These are phyloP conservation scores for Copidosoma aretas DNA, from an alignment of 2,888 invertebrate genomes.

Conservation along the genomic window DNA sequence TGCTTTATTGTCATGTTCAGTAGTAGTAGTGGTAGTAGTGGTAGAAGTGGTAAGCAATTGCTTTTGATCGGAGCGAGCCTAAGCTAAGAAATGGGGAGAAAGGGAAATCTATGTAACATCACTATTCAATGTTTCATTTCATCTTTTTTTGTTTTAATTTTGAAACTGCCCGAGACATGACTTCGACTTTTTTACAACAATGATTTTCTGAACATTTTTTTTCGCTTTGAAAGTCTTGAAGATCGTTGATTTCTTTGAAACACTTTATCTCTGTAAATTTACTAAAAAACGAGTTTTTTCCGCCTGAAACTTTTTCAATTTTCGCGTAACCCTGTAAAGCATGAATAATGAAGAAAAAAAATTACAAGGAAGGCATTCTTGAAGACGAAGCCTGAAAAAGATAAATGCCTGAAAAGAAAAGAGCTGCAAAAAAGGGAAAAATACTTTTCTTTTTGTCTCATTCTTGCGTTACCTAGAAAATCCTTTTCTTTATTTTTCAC, in stretches of 20 bases:
- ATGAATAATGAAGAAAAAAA: conserved; percentile 46
- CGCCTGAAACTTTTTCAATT: conserved; percentile 11
- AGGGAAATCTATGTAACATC: conserved; percentile 52
- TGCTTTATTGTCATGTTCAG: conserved; percentile 63
- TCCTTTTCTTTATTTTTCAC: conserved; percentile 27
- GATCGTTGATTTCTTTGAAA: conserved; percentile 31
- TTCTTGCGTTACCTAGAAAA: conserved; percentile 25
- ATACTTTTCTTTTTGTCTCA: neutral
- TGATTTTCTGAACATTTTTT: conserved; percentile 21
- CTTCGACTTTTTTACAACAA: conserved; percentile 36
- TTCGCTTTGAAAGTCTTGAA: conserved; percentile 9
- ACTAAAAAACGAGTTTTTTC: conserved; percentile 31
- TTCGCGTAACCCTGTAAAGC: conserved; percentile 55
- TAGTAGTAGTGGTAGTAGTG: conserved; percentile 57
- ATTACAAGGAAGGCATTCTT: conserved; percentile 40
- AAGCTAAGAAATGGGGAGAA: conserved; percentile 64
- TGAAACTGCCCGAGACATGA: too few species aligned
- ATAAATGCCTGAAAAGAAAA: conserved; percentile 59
- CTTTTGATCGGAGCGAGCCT: conserved; percentile 63
- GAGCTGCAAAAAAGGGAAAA: conserved; percentile 30
- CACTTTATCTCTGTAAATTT: conserved; percentile 33
- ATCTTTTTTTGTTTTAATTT: conserved; percentile 40
- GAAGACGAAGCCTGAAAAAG: conserved; percentile 60
- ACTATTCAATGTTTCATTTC: conserved; percentile 36
- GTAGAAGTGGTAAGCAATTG: conserved; percentile 62